These are phyloP conservation scores for Macrosoma leucophasiata DNA, from an alignment of 2,888 invertebrate genomes.

Conservation along the genomic window DNA sequence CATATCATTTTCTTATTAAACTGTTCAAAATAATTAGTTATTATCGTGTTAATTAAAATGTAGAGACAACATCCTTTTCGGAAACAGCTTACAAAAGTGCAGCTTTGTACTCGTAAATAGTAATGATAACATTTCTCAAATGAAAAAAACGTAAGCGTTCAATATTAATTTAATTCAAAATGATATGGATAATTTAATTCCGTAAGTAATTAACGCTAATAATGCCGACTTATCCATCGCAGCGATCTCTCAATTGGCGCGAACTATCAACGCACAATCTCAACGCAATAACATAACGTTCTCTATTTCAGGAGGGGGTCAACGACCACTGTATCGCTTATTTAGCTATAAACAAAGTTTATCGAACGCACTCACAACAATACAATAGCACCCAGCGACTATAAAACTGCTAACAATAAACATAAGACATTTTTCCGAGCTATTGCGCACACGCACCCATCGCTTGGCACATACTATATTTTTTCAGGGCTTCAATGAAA, in stretches of 20 bases:
- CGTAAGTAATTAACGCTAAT: constrained; percentile 29
- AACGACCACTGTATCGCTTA: constrained; percentile 62
- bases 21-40: too few species aligned
- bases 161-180: constrained; percentile 8
- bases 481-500: too few species aligned
- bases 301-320: constrained; percentile 55
- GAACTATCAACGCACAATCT: constrained; percentile 49
- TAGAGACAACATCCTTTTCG: too few species aligned
- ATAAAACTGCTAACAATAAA: constrained; percentile 47
- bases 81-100: too few species aligned
- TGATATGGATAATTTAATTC: constrained; percentile 24
- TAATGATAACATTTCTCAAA: too few species aligned
- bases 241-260: constrained; percentile 44
- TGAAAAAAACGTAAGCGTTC: too few species aligned
- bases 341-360: constrained; percentile 71
- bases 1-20: too few species aligned
- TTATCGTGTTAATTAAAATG: too few species aligned
- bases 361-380: constrained; percentile 57
- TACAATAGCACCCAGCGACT: constrained; percentile 52
- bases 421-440: constrained; percentile 35
- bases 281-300: constrained; percentile 43
- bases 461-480: too few species aligned
- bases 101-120: too few species aligned
- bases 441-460: constrained; percentile 12
- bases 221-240: constrained; percentile 34